Percentiles rank a stretch among this genome's conserved stretches.
These are phyloP conservation scores for Cyphomyrus discorhynchus DNA, from an alignment of 2,113 vertebrate genomes.

Conservation along the genomic window DNA sequence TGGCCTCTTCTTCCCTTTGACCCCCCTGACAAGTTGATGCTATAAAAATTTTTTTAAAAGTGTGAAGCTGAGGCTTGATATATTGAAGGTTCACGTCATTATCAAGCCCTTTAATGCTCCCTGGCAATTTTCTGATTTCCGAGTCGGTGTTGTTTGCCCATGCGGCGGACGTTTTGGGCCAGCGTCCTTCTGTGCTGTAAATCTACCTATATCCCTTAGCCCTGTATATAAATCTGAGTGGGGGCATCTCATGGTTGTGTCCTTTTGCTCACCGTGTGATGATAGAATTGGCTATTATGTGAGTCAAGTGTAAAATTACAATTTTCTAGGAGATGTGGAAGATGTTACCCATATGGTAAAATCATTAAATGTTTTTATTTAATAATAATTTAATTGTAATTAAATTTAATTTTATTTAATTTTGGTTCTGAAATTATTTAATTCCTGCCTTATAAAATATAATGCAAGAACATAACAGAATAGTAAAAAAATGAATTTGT, in stretches of 20 bases:
- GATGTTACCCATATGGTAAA: background rate
- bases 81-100: slow-evolving; percentile 74
- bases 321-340: background rate
- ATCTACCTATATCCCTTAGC: slow-evolving; percentile 63
- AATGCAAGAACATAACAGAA: background rate
- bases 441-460: background rate
- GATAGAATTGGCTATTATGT: slow-evolving; percentile 47
- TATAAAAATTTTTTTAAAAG: slow-evolving; percentile 76
- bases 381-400: background rate
- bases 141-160: slow-evolving; percentile 33
- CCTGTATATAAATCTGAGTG: slow-evolving; percentile 43
- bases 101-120: slow-evolving; percentile 57
- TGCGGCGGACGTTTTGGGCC: slow-evolving; percentile 54
- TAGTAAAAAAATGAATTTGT: background rate
- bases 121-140: slow-evolving; percentile 67
- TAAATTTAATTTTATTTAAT: background rate
- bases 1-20: slow-evolving; percentile 76
- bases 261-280: slow-evolving; percentile 59
- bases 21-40: slow-evolving; percentile 81
- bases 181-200: slow-evolving; percentile 63
- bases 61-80: slow-evolving; percentile 81
- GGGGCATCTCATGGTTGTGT: slow-evolving; percentile 39
- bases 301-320: background rate
- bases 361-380: background rate
- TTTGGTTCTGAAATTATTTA: background rate